phyloP scores from a whole-genome alignment of 2,113 vertebrate genomes.

The Pseudolaguvia tuberculata region DNA sequence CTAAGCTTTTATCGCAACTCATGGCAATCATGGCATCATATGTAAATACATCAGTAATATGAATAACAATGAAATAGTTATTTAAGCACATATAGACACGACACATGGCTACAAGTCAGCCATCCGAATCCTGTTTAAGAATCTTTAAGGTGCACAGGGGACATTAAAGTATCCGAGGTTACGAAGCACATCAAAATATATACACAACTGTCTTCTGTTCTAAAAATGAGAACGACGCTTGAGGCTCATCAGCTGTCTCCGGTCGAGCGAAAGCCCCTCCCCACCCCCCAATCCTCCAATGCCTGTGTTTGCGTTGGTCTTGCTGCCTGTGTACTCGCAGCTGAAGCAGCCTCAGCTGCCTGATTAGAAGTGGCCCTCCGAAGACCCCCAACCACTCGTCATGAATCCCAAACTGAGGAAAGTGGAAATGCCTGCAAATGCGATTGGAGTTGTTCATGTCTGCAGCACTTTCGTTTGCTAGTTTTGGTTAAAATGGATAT shows the following conservation, averaged over 20 bases:
- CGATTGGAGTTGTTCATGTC: not conserved
- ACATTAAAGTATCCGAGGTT: slow-evolving; percentile 1
- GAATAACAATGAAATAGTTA: not conserved
- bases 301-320: slow-evolving; percentile 27
- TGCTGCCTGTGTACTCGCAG: slow-evolving; percentile 25
- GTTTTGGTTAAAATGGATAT: too few relatives aligned
- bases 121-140: not conserved
- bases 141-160: not conserved
- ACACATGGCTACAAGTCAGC: too few relatives aligned
- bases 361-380: slow-evolving; percentile 42
- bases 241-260: slow-evolving; percentile 36
- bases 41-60: not conserved
- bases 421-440: not conserved
- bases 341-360: slow-evolving; percentile 35
- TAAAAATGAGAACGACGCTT: slow-evolving; percentile 3
- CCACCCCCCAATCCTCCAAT: not conserved
- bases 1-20: not conserved
- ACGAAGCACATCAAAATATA: slow-evolving; percentile 7
- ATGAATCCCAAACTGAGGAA: slow-evolving; percentile 35
- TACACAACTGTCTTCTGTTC: not conserved
- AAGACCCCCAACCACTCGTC: slow-evolving; percentile 23
- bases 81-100: too few relatives aligned
- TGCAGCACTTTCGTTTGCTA: not conserved
- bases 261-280: not conserved
- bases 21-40: not conserved